Evolutionary conservation across 53 echinoderm and acorn worm genomes (phyloP), one percentile per base, ranked within the genome.

Genomic region (Mesocentrotus franciscanus): DNA sequence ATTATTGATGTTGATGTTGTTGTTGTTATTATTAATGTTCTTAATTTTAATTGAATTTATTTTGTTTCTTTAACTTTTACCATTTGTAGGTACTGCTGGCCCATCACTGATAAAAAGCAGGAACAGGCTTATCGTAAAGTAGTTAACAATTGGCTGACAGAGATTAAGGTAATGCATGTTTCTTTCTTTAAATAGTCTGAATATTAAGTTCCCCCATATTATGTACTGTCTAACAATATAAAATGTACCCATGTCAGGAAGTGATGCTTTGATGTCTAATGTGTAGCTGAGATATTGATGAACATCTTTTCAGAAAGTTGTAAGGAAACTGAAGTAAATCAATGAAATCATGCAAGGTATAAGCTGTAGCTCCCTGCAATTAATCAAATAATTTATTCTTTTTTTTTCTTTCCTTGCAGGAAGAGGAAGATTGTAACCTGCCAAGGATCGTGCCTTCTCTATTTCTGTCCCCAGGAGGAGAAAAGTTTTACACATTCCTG

Each of bases 381-480:
- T 26, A 24, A 71, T 71, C 71, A 71, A 7, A 71, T 26, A 5
- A 26, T 79, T 79, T 14, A 5, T 39, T 35, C 22, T 22, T 36
- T 34, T 18, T 61, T 16, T 92, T 35, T 29, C 15, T 60, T 61
- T 62, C 34, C 29, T 91, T 16, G 35, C 92, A 92, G 92, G 99
- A 99, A 95, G 97, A 98, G 34, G 94, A 95, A 64, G 96, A 97
- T 58, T 96, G 97, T n/a, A 95, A 96, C 90, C 95, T 99, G 35
- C 99, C 99, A 1, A 95, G 99, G 64, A 99, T 99, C 71, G 97
- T 98, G 78, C 99, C 99, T 16, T 99, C 99, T 66, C 93, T 99
- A 29, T 99, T 99, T 87, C 95, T 99, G 95, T 99, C 99, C 8
- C 99, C 99, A 5, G 98, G 98, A 49, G 99, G 99, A 10, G 99